Base-by-base conservation (phyloP, 2,888 invertebrate species). In the Sesia bembeciformis region DNA sequence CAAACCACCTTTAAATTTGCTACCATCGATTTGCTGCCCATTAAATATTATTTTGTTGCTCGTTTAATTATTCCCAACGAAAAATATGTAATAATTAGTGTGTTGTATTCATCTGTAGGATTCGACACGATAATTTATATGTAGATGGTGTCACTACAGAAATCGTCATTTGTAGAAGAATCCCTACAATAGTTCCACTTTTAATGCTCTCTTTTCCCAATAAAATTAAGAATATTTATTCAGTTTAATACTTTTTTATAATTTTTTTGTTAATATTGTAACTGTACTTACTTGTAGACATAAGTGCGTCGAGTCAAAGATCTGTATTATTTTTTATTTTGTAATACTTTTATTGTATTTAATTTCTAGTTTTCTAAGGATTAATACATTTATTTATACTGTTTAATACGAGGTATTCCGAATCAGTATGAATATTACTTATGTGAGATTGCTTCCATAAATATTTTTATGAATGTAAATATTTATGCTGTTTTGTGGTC, bases 241-340 rank as follows among this genome's bases (percentile, higher is more conserved):
- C 77, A 78, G 76, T 80, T 4, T 84, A 81, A 82, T 78, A 75
- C 5, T 39, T 40, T 72, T 72, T 74, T 76, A 75, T 74, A 73
- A 70, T 72, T 78, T 23, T 23, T 72, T 83, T 82, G 80, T 83
- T 81, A 81, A 78, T 74, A 76, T 74, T 77, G 67, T 84, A 81
- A 80, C 77, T 75, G 79, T 84, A 85, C 81, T 84, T 85, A 83
- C 79, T 79, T 79, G 63, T 65, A 86, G 81, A 59, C 64, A 64
- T 88, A 87, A 85, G 87, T 75, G 79, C 79, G 81, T 83, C 80
- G 82, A 89, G 88, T 88, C 88, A 89, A 86, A 88, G 88, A 89
- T 89, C 88, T 89, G 88, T 89, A 89, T 89, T 89, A 89, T 87
- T 86, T 86, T 83, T 75, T 88, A 88, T 86, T 85, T 87, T 87